Evolutionary conservation across 2,888 invertebrate species (phyloP).

Genomic region (Drosophila sordidula): DNA sequence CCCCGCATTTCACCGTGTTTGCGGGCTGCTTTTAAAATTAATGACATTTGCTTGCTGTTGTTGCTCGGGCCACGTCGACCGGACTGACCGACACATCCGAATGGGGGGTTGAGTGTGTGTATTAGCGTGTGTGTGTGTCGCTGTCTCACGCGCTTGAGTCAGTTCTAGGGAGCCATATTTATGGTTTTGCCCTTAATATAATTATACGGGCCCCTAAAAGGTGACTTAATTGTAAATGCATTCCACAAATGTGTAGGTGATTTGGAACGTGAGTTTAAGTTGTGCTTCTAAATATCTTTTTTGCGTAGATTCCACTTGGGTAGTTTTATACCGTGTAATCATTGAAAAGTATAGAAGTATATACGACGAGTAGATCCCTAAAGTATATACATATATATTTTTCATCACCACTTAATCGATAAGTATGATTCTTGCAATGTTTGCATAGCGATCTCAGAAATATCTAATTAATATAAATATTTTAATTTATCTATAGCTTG

Average conservation of each 20-base stretch:
- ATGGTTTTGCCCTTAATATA: slow-evolving; percentile 7
- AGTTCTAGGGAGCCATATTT: slow-evolving; percentile 9
- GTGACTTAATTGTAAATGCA: background rate
- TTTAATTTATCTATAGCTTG: no score
- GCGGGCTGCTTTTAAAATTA: slow-evolving; percentile 52
- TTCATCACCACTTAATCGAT: no score
- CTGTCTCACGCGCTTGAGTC: slow-evolving; percentile 12
- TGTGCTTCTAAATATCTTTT: background rate
- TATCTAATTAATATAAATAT: no score
- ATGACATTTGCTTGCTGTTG: slow-evolving; percentile 60
- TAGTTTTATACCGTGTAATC: no score
- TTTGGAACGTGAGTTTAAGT: slow-evolving; percentile 4
- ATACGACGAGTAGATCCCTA: no score
- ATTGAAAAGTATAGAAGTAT: no score
- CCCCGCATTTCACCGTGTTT: slow-evolving; percentile 2
- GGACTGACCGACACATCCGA: slow-evolving; percentile 24
- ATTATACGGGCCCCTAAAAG: background rate
- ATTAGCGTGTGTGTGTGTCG: slow-evolving; percentile 27
- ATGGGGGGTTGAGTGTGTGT: slow-evolving; percentile 9
- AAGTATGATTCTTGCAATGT: no score
- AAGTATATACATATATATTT: no score
- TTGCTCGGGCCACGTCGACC: slow-evolving; percentile 23
- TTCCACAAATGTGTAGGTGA: background rate
- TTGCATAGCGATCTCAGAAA: no score
- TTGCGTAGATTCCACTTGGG: no score